These are phyloP conservation scores for Drosophila percnosoma DNA, from an alignment of 2,888 invertebrate genomes.

Conservation along the genomic window DNA sequence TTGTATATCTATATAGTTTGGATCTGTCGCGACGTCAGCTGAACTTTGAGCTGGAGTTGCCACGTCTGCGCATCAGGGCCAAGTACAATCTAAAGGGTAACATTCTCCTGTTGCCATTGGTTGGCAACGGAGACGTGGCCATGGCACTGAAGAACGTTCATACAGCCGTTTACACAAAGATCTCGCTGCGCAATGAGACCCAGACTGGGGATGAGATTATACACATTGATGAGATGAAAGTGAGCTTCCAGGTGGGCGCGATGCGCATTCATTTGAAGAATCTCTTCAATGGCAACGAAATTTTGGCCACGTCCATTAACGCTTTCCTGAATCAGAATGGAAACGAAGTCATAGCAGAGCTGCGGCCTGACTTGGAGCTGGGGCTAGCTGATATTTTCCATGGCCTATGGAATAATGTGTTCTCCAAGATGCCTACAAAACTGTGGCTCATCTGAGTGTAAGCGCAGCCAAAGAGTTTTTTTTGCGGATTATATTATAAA, in stretches of 20 bases:
- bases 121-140: conserved; percentile 86
- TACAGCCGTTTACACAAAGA: conserved; percentile 86
- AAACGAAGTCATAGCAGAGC: conserved; percentile 87
- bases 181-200: conserved; percentile 85
- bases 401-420: conserved; percentile 87
- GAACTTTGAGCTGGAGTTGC: conserved; percentile 86
- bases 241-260: conserved; percentile 86
- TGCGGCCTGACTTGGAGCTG: conserved; percentile 86
- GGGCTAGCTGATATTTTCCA: conserved; percentile 86
- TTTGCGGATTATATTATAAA: conserved; percentile 42
- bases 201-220: conserved; percentile 84
- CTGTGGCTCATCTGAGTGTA: conserved; percentile 85
- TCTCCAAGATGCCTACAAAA: conserved; percentile 87
- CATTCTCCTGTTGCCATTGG: conserved; percentile 86
- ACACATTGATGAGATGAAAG: conserved; percentile 86
- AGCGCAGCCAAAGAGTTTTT: background rate
- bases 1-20: conserved; percentile 82
- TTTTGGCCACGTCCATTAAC: conserved; percentile 87
- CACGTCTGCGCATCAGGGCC: conserved; percentile 86
- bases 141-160: conserved; percentile 86
- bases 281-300: conserved; percentile 88
- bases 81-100: conserved; percentile 87
- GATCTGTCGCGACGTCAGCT: conserved; percentile 85
- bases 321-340: conserved; percentile 87
- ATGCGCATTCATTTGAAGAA: conserved; percentile 87